These are phyloP conservation scores for Muntiacus muntjak DNA, from an alignment of 2,113 vertebrate genomes.

Conservation along the genomic window DNA sequence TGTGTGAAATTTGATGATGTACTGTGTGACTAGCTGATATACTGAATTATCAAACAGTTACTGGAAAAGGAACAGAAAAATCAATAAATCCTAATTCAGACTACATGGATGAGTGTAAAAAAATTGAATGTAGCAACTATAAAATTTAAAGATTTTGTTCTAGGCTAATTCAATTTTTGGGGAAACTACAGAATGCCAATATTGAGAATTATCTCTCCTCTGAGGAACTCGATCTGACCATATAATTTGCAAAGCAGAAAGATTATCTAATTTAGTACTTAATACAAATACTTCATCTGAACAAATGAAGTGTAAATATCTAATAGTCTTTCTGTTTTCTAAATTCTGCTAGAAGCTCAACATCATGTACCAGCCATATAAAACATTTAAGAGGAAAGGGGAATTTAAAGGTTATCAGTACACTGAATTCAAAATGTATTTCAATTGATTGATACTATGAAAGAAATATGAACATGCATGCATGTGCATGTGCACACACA, in stretches of 20 bases:
- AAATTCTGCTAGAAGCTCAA: conserved; percentile 11
- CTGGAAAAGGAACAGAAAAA: not conserved
- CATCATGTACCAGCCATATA: not conserved
- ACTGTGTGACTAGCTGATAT: not conserved
- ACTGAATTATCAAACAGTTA: not conserved
- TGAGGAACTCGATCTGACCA: not conserved
- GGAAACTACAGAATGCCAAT: not conserved
- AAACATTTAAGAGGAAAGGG: not conserved
- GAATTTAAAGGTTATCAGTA: not conserved
- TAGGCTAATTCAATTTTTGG: not conserved
- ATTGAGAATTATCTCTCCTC: not conserved
- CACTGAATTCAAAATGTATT: not conserved
- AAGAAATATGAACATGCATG: not conserved
- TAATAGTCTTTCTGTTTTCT: not conserved
- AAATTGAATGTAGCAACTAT: not conserved
- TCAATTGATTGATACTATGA: not conserved
- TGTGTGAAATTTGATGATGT: not conserved
- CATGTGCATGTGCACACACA: rapidly evolving
- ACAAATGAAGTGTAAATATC: not conserved
- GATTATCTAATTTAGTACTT: conserved; percentile 7
- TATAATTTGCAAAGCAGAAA: not conserved
- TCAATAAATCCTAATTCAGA: not conserved
- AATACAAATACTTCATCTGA: not conserved
- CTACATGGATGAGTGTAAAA: not conserved
- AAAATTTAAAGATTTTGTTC: conserved; percentile 7